Conservation (phyloP, 2,888 invertebrate species). For the Miltochrista miniata region DNA sequence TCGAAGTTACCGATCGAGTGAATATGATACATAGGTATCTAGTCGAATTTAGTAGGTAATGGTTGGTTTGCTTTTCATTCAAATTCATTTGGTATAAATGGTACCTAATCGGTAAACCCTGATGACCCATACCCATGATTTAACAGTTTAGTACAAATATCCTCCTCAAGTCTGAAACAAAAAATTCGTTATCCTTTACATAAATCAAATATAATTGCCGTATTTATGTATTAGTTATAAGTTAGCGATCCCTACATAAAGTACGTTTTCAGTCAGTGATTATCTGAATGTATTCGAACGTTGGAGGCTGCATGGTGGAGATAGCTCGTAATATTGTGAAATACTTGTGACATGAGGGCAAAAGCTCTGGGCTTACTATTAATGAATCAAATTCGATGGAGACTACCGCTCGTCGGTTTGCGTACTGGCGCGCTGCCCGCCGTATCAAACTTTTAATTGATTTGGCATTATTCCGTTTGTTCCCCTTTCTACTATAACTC, state of each 20-base stretch:
- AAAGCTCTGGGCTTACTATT: conserved; percentile 58
- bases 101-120: too few species aligned
- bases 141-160: too few species aligned
- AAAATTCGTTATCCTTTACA: too few species aligned
- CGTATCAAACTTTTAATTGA: conserved; percentile 80
- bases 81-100: too few species aligned
- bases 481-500: conserved; percentile 77
- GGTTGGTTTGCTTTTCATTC: too few species aligned
- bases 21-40: too few species aligned
- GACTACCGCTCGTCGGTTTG: conserved; percentile 66
- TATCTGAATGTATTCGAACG: conserved; percentile 49
- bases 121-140: too few species aligned
- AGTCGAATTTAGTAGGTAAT: too few species aligned
- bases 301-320: conserved; percentile 45
- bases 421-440: conserved; percentile 63
- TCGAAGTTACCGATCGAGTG: too few species aligned
- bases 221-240: conserved; percentile 32
- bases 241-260: conserved; percentile 43
- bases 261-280: conserved; percentile 43
- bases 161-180: too few species aligned
- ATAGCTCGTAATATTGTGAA: conserved; percentile 58
- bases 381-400: conserved; percentile 69
- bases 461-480: conserved; percentile 80
- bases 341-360: conserved; percentile 40
- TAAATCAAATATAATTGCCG: conserved; percentile 20